Base-by-base conservation (phyloP, 2,797 vertebrate species). In the Sebastes steindachneri region DNA sequence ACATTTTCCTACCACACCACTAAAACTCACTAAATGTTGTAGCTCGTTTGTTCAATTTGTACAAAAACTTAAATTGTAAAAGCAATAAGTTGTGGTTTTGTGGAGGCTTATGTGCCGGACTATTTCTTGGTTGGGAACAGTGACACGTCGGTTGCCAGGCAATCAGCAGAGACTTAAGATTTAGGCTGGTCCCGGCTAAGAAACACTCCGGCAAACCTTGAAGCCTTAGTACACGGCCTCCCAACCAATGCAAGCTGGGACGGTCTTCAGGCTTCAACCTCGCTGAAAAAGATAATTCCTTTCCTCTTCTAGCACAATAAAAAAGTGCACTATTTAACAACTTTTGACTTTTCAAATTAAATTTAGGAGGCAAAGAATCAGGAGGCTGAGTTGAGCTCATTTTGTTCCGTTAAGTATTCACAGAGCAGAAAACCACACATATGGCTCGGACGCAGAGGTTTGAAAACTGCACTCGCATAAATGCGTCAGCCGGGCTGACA, bases 401-500 rank as follows among this genome's bases (percentile, higher is more conserved):
- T 84, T 87, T 87, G 82, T 90, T 87, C 85, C 81, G 67, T 77
- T 75, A 82, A 79, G 84, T 68, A 67, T 83, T 83, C 55, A 79
- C 58, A 75, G 66, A 75, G 69, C 59, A 79, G 74, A 80, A 86
- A 91, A 89, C 86, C 88, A 79, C 87, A 85, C 73, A 63, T 45
- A 48, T 72, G 74, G 57, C 79, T 87, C 12, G 9, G 80, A 88
- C 10, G 68, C 51, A 75, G 71, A 68, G 59, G 33, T 86, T 70
- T 79, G n/a, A 83, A 79, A 85, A 78, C 48, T 57, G 48, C 71
- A 9, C 53, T 66, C 60, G 21, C 68, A 77, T 82, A 83, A 88
- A 82, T 62, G 65, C 68, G 81, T 63, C 19, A 57, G 14, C 70
- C 83, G 88, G 84, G 84, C 88, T 88, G 86, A 90, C 91, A 90